A percentile compares a stretch with the other conserved stretches of the same genome.
These are phyloP conservation scores for Pardosa pseudoannulata DNA, from an alignment of 2,888 invertebrate species.

Conservation along the genomic window DNA sequence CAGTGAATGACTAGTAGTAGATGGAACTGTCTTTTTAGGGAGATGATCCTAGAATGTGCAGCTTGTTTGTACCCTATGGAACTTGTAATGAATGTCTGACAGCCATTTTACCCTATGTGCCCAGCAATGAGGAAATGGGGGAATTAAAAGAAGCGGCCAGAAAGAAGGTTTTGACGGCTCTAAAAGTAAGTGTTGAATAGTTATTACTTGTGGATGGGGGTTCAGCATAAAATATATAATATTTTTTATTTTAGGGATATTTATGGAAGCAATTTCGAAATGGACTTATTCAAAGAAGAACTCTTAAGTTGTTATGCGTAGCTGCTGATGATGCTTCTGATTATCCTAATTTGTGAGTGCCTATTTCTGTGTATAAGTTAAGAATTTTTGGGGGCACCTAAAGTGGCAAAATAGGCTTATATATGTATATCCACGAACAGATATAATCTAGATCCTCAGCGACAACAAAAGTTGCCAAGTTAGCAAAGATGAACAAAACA, in stretches of 20 bases:
- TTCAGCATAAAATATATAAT: too few species aligned
- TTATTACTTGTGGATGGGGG: not conserved
- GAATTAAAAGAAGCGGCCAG: slow-evolving; percentile 50
- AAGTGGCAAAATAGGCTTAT: too few species aligned
- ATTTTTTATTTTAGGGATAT: slow-evolving; percentile 27
- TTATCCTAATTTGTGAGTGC: slow-evolving; percentile 17
- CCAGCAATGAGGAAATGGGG: slow-evolving; percentile 9
- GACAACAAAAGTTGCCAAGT: too few species aligned
- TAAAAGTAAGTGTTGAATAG: slow-evolving; percentile 30
- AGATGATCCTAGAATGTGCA: slow-evolving; percentile 45
- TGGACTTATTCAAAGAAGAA: slow-evolving; percentile 48
- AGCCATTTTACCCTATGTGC: slow-evolving; percentile 33
- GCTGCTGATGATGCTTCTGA: slow-evolving; percentile 38
- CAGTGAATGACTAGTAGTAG: too few species aligned
- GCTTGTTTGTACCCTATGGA: slow-evolving; percentile 56
- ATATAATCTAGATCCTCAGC: too few species aligned
- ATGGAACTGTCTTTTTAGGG: slow-evolving; percentile 26
- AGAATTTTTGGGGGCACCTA: too few species aligned
- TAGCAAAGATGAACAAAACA: too few species aligned
- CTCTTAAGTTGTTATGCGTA: slow-evolving; percentile 27
- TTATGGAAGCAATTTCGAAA: slow-evolving; percentile 55
- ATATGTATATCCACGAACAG: too few species aligned
- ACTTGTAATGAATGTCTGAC: slow-evolving; percentile 52
- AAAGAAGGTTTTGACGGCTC: slow-evolving; percentile 38
- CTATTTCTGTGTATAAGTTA: too few species aligned